Percentiles rank a stretch among this genome's conserved stretches.
These are phyloP conservation scores for Falco punctatus DNA, from an alignment of 2,113 vertebrate species.

Conservation along the genomic window DNA sequence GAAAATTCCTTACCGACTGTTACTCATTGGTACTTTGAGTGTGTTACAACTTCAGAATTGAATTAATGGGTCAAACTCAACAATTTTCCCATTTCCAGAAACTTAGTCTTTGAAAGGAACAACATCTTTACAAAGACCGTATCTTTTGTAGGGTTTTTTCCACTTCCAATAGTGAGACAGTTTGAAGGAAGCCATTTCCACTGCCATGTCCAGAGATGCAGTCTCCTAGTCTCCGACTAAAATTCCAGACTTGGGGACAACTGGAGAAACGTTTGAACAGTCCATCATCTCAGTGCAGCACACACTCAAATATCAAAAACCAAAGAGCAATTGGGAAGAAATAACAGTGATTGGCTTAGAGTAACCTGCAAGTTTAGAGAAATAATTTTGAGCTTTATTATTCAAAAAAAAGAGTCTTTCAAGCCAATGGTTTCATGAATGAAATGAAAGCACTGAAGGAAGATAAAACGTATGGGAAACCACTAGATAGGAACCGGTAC, in stretches of 20 bases:
- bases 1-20: neutral
- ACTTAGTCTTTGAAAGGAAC: neutral
- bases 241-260: neutral
- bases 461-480: neutral
- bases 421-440: neutral
- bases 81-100: neutral
- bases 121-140: neutral
- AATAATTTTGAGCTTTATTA: neutral
- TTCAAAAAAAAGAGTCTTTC: neutral
- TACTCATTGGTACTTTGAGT: neutral
- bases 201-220: neutral
- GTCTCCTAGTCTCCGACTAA: neutral
- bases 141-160: neutral
- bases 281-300: neutral
- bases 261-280: neutral
- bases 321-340: neutral
- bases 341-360: neutral
- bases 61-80: neutral
- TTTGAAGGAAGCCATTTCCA: neutral
- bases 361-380: neutral
- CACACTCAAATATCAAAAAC: neutral
- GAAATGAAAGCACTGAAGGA: neutral
- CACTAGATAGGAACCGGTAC: neutral
- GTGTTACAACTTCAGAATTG: neutral
- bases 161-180: neutral